Evolutionary conservation across 2,113 vertebrate species (phyloP), one percentile per base, ranked within the genome.

Genomic region (Colaptes auratus): DNA sequence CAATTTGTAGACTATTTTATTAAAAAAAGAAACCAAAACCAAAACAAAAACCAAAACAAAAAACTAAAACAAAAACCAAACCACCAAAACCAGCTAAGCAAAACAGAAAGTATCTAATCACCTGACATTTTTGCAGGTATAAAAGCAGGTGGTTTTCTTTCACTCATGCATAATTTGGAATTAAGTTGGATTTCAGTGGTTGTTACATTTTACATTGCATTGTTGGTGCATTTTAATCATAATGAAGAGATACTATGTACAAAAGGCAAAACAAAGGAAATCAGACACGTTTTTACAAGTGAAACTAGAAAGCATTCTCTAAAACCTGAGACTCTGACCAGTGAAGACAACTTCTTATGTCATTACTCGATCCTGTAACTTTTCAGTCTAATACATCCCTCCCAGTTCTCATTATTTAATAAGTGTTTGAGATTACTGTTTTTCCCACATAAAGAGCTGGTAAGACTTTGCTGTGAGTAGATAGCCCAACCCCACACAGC

Each of bases 1-100:
- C 71, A 84, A 56, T 42, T 60, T 92, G 50, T 60, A 90, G 76
- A 83, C 31, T 92, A 48, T 64, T 83, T 85, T 86, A 94, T 36
- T 44, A 7, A 55, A 78, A 66, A 66, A 67, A 44, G n/a, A n/a
- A n/a, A n/a, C n/a, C n/a, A n/a, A 39, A 39, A 10, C 39, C 11
- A 39, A 39, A 10, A 10, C 39, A 39, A 8, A 36, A 8, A 36
- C 36, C 36, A 36, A 36, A 36, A 36, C 36, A 36, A 36, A 36
- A 36, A 10, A 39, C 11, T 4, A 10, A 39, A 39, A 39, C 39
- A 39, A 39, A 39, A 10, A 39, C 11, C 11, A 39, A 39, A 10
- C 36, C 39, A 39, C 39, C 39, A 48, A 61, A 44, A 7, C 63
- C 28, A 59, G 15, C 21, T 88, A 73, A 89, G 33, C 52, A 86